Evolutionary conservation across 2,888 invertebrate genomes (phyloP), one percentile per base, ranked within the genome.

Genomic region (Eupelmus urozonus): DNA sequence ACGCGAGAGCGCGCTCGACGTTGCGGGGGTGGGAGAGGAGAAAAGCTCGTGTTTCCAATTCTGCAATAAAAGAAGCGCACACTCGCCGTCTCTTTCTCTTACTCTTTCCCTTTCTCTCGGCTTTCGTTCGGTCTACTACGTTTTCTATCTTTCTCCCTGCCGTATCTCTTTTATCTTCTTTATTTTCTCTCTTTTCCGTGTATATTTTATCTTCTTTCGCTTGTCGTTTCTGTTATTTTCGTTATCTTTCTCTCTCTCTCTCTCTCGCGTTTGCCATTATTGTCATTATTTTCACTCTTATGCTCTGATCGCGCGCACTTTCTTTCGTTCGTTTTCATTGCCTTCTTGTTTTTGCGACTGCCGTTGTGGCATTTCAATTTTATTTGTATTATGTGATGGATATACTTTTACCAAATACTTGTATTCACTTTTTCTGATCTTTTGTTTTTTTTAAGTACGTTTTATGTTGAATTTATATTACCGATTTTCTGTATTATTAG

Each of bases 11-110:
- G 57, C 49, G 59, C 62, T 5, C 18, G 13, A 23, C 40, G 18
- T 23, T 53, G 55, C 16, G 51, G 51, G 7, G 42, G n/a, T 23
- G 62, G 20, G 42, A 51, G 45, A 71, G 78, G 63, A 69, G 75
- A 67, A 70, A 78, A 78, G 75, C 80, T 80, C 78, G 69, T 75
- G 78, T 80, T 78, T 80, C 75, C 78, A 67, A 78, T 80, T 75
- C 78, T 34, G 51, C 59, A 75, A 78, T 80, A 80, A 80, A 80
- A 77, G n/a, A 29, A 2, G 16, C 20, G 18, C 34, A 18, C n/a
- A 25, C 67, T 45, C 57, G 29, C 20, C 27, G 16, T 69, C 53
- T 57, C 63, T 34, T 23, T 13, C 18, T 29, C 49, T n/a, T n/a
- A n/a, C n/a, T 63, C 49, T 66, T 45, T 27, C 7, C 11, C 13